Evolutionary conservation across 2,113 vertebrate genomes (phyloP), one percentile per base, ranked within the genome.

Genomic region (Lophius piscatorius): DNA sequence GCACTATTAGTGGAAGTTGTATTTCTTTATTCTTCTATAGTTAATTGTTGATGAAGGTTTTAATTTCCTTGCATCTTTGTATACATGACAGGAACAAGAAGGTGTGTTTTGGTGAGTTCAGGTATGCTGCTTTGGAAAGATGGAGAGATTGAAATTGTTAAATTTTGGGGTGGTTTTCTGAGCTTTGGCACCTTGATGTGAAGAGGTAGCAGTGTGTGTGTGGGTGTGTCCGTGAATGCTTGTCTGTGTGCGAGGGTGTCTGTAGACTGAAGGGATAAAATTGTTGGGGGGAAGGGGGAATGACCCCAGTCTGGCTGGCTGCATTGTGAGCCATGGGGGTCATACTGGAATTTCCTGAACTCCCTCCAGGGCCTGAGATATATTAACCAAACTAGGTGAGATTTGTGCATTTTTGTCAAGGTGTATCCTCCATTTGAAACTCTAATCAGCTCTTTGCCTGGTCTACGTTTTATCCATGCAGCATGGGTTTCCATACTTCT

Each of bases 261-360:
- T 46, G 42, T 13, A 83, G 74, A 74, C 50, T 76, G 74, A 55
- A 23, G 47, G 56, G 48, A 49, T 77, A 65, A 78, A 55, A 28
- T 9, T 28, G 26, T 28, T 6, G 26, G 44, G 56, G 47, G 17
- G 29, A 58, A 41, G 69, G 62, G 65, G 60, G 48, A 40, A 17
- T 70, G 60, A 83, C 78, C 85, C 78, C 68, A 82, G 82, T 83
- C 82, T 87, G 76, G 73, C 73, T 34, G 81, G 63, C 81, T 90
- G 74, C 74, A 72, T 72, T 85, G 56, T 72, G 76, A 88, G 59
- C 89, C 78, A 73, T 69, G 50, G 72, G 76, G 86, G 86, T 79
- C 76, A 81, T 67, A 61, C 65, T 87, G 84, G 86, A 88, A 91
- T 89, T 87, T 88, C 73, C 72, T 77, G 60, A 78, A 76, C 33